Conservation (phyloP, 2,113 vertebrate genomes). For the Scomber colias region DNA sequence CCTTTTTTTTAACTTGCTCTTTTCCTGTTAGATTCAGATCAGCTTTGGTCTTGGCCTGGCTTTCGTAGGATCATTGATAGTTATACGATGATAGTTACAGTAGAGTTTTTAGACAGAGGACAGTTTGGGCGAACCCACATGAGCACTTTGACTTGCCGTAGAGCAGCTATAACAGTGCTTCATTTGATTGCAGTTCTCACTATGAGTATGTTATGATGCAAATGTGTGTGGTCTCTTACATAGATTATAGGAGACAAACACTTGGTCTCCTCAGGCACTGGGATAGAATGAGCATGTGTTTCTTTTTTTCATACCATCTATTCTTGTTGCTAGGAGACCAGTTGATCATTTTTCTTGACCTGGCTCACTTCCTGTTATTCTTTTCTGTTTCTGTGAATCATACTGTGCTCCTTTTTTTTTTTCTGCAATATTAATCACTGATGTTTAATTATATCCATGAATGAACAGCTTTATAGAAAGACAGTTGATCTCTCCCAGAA, state of each 20-base stretch:
- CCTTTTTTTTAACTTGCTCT: neutral
- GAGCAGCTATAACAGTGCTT: conserved; percentile 3
- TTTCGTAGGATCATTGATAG: too few species aligned
- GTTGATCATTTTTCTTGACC: conserved; percentile 62
- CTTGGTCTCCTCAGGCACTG: conserved; percentile 60
- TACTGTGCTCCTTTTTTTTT: neutral
- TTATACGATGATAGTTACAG: too few species aligned
- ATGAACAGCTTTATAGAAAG: neutral
- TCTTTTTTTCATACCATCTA: conserved; percentile 65
- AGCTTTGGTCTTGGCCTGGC: neutral
- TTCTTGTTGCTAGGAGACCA: conserved; percentile 79
- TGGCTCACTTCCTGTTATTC: conserved; percentile 53
- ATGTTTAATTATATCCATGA: conserved; percentile 7
- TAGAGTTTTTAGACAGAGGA: neutral
- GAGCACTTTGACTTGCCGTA: neutral
- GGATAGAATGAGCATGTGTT: conserved; percentile 68
- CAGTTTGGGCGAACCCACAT: neutral
- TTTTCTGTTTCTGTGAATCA: conserved; percentile 42
- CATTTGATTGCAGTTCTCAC: conserved; percentile 27
- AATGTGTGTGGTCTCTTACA: conserved; percentile 55
- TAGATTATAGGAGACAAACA: conserved; percentile 60
- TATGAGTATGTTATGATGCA: conserved; percentile 28
- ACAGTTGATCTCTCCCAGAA: neutral
- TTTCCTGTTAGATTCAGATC: neutral
- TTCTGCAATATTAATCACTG: neutral